Percentiles rank a stretch among this genome's conserved stretches.
Evolutionary conservation across 1,140 invertebrate species (phyloP).

Genomic region (Mamestra configurata): DNA sequence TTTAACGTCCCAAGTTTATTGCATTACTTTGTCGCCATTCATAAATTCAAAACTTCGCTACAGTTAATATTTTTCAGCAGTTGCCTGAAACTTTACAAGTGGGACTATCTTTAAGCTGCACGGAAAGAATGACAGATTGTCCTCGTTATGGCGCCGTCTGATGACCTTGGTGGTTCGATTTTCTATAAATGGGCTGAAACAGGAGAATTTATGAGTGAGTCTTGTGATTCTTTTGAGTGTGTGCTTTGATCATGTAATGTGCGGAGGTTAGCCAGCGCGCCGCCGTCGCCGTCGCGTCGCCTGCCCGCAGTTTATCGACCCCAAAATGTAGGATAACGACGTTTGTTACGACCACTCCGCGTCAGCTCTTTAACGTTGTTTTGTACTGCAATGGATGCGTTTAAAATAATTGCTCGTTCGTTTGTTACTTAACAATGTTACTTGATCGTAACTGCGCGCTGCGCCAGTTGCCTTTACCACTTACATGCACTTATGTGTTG

Average conservation of each 20-base stretch:
- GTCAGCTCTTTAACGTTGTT: slow-evolving; percentile 71
- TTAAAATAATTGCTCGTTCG: slow-evolving; percentile 73
- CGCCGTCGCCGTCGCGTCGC: slow-evolving; percentile 70
- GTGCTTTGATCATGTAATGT: slow-evolving; percentile 73
- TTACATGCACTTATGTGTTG: slow-evolving; percentile 38
- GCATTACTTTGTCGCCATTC: slow-evolving; percentile 39
- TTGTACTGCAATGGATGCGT: slow-evolving; percentile 67
- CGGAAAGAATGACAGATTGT: slow-evolving; percentile 28
- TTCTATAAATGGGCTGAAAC: slow-evolving; percentile 39
- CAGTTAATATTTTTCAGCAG: slow-evolving; percentile 39
- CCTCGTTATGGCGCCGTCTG: neutral
- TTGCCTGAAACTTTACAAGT: slow-evolving; percentile 5
- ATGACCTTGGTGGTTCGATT: slow-evolving; percentile 29
- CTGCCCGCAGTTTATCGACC: slow-evolving; percentile 79
- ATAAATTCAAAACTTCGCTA: slow-evolving; percentile 40
- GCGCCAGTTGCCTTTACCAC: slow-evolving; percentile 26
- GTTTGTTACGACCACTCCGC: slow-evolving; percentile 74
- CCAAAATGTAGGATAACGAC: slow-evolving; percentile 83
- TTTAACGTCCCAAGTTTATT: slow-evolving; percentile 39
- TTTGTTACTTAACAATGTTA: slow-evolving; percentile 46
- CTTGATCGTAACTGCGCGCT: slow-evolving; percentile 19
- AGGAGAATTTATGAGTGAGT: slow-evolving; percentile 56
- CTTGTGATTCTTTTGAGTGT: slow-evolving; percentile 55
- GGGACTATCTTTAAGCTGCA: slow-evolving; percentile 3
- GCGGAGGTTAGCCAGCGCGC: slow-evolving; percentile 70